Evolutionary conservation across 2,113 vertebrate species (phyloP).

Genomic region (Chaetops frenatus): DNA sequence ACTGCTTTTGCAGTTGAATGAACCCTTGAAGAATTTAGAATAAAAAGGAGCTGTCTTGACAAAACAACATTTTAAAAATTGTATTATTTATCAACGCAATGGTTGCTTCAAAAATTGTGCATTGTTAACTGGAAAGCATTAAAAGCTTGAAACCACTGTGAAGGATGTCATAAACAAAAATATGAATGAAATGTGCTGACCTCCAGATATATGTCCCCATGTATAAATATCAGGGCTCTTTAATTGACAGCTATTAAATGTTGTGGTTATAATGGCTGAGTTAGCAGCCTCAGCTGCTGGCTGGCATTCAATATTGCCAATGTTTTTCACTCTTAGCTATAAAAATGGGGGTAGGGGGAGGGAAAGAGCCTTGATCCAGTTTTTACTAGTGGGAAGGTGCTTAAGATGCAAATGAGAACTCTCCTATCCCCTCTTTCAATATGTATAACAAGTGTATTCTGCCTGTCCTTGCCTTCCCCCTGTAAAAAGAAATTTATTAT

Average conservation of each 20-base stretch:
- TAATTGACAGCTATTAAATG: background rate
- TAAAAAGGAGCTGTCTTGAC: background rate
- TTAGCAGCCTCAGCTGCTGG: background rate
- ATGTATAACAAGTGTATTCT: background rate
- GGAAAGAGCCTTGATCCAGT: background rate
- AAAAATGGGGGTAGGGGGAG: background rate
- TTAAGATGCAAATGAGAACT: constrained; percentile 22
- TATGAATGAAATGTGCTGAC: background rate
- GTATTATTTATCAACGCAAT: background rate
- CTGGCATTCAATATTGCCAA: background rate
- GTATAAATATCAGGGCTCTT: background rate
- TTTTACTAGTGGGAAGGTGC: background rate
- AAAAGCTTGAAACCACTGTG: background rate
- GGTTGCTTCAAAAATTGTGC: background rate
- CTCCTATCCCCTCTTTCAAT: background rate
- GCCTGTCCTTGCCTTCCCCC: background rate
- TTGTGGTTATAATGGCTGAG: background rate
- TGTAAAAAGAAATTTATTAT: background rate
- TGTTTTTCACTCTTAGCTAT: background rate
- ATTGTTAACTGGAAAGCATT: background rate
- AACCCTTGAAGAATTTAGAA: background rate
- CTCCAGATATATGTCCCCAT: background rate
- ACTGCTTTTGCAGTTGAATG: background rate
- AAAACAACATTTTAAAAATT: background rate
- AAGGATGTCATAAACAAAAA: background rate